A percentile compares a stretch with the other conserved stretches of the same genome.
phyloP scores from a whole-genome alignment of 1,140 invertebrate genomes.

The Pseudomyrmex concolor region DNA sequence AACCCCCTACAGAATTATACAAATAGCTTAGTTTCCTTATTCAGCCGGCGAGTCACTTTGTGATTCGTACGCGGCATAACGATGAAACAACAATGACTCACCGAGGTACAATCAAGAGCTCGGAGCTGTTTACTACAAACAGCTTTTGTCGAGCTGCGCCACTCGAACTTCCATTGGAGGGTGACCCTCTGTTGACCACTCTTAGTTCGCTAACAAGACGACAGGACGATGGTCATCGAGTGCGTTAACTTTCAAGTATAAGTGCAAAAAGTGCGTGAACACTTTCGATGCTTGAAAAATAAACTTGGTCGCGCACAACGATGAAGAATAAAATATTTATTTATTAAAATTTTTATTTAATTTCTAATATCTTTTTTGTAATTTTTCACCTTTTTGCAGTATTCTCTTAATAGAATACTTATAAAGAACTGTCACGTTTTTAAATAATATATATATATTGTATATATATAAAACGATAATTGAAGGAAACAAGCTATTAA shows the following conservation, averaged over 20 bases:
- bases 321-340: no score
- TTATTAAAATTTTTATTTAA: no score
- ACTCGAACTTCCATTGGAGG: conserved; percentile 62
- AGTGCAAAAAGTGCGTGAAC: background rate
- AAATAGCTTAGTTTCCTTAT: conserved; percentile 73
- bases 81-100: conserved; percentile 66
- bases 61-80: conserved; percentile 58
- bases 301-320: background rate
- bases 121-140: conserved; percentile 69
- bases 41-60: conserved; percentile 61
- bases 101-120: conserved; percentile 65
- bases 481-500: background rate
- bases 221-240: background rate
- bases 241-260: background rate
- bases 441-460: no score
- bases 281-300: background rate
- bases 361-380: no score
- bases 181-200: conserved; percentile 54
- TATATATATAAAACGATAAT: no score
- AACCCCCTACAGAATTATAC: conserved; percentile 30
- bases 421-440: no score
- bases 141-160: conserved; percentile 48
- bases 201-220: conserved; percentile 47
- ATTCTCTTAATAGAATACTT: no score
- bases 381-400: no score